These are phyloP conservation scores for Blastobasis lacticolella DNA, from an alignment of 2,888 invertebrate species.

Conservation along the genomic window DNA sequence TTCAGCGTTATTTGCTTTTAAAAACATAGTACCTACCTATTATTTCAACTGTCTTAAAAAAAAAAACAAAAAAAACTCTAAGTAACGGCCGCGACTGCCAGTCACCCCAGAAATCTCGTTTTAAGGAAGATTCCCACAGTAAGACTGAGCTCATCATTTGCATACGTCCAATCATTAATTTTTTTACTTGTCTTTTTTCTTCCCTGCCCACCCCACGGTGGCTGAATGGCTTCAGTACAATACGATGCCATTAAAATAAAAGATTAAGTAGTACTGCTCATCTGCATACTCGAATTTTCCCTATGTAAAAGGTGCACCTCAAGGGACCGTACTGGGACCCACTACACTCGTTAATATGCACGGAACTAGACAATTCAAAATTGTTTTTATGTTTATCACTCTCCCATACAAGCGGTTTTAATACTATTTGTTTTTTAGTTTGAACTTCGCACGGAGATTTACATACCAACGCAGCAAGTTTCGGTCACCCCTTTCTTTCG, in stretches of 20 bases:
- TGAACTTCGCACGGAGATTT: constrained; percentile 70
- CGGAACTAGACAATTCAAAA: constrained; percentile 56
- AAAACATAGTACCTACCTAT: no score
- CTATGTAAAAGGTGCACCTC: constrained; percentile 59
- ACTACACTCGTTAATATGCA: constrained; percentile 51
- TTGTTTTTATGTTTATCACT: constrained; percentile 64
- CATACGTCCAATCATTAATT: constrained; percentile 67
- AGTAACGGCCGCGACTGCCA: constrained; percentile 21
- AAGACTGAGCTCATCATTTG: constrained; percentile 44
- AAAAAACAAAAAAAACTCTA: constrained; percentile 4
- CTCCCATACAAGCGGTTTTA: constrained; percentile 64
- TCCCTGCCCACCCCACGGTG: constrained; percentile 45
- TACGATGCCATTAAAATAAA: constrained; percentile 72
- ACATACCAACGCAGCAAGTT: constrained; percentile 54
- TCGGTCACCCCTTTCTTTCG: constrained; percentile 36
- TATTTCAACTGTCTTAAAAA: no score
- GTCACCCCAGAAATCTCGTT: constrained; percentile 27
- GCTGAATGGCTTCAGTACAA: constrained; percentile 59
- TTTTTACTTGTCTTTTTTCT: constrained; percentile 43
- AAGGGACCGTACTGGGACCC: constrained; percentile 44
- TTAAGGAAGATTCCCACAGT: constrained; percentile 45
- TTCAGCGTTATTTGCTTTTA: no score
- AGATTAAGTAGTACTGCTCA: constrained; percentile 59
- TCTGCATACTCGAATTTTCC: constrained; percentile 56
- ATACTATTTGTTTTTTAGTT: constrained; percentile 63